Conservation (phyloP, 2,888 invertebrate species). For the Spialia ferax region DNA sequence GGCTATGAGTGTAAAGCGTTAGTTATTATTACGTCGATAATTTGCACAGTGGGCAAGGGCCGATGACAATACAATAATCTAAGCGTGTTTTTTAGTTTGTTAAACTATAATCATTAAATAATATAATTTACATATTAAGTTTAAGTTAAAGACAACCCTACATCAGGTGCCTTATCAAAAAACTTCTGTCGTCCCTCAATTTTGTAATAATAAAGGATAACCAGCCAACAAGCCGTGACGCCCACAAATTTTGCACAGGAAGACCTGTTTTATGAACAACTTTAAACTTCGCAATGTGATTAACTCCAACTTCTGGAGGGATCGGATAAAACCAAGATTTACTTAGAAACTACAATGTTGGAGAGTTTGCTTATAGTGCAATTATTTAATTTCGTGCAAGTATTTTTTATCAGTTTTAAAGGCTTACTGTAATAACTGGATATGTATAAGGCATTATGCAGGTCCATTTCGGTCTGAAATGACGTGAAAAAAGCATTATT, state of each 20-base stretch:
- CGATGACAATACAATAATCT: too few relatives aligned
- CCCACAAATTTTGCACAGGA: constrained; percentile 44
- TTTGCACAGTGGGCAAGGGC: too few relatives aligned
- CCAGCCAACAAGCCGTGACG: constrained; percentile 22
- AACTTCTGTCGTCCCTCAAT: constrained; percentile 67
- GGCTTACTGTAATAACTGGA: too few relatives aligned
- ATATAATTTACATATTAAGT: too few relatives aligned
- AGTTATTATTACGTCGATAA: too few relatives aligned
- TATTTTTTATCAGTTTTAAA: background rate
- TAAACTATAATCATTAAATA: too few relatives aligned
- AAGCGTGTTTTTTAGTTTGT: too few relatives aligned
- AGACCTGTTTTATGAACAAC: constrained; percentile 41
- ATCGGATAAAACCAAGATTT: constrained; percentile 20
- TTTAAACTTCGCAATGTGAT: constrained; percentile 42
- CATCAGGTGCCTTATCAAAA: constrained; percentile 65
- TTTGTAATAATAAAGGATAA: constrained; percentile 71
- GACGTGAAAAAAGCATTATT: too few relatives aligned
- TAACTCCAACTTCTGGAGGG: constrained; percentile 13
- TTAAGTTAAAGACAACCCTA: constrained; percentile 13
- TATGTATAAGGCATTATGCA: too few relatives aligned
- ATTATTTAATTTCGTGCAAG: background rate
- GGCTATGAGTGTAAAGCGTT: too few relatives aligned
- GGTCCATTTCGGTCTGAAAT: too few relatives aligned
- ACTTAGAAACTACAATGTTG: constrained; percentile 21
- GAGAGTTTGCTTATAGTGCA: background rate